Evolutionary conservation across 2,113 vertebrate species (phyloP), one percentile per base, ranked within the genome.

Genomic region (Condylura cristata): DNA sequence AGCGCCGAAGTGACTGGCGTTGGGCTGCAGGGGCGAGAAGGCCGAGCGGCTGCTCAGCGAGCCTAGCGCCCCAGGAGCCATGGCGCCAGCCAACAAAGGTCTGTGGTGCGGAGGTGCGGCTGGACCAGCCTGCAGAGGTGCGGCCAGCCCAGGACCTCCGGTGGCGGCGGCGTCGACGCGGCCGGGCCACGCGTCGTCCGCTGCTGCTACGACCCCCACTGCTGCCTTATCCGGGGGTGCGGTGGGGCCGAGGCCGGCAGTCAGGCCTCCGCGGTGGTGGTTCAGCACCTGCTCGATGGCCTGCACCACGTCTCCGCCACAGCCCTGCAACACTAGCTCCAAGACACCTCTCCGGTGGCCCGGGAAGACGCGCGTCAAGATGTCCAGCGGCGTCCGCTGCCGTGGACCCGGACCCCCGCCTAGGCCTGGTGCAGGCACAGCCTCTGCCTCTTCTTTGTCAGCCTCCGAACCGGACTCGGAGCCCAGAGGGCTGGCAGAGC

Each of bases 231-330:
- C 96, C 0, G 94, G 88, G 53, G 92, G 71, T 89, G 98, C 98
- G 20, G 93, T 76, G 65, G 98, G 97, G 90, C 98, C 97, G 53
- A 98, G 96, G 88, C 98, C 97, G 79, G 96, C 95, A 17, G 79
- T 94, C 70, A 97, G 90, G 72, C 96, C 93, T 53, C 96, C 96
- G 63, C 96, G 96, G 93, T 97, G 98, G 98, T 99, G 99, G 98
- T 99, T 99, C 93, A 99, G 99, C 97, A 99, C 99, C 98, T 99
- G 99, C 98, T 99, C 99, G 96, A 99, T 99, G 97, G 99, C 99
- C 98, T 99, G 99, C 41, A 99, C 99, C 98, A 99, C 99, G 96
- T 99, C 99, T 82, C 99, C 99, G 22, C 99, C 99, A 97, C 99
- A 99, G 97, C 99, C 99, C 97, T 99, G 99, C 96, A 99, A 97